Conservation (phyloP, 2,888 invertebrate species). For the Caenorhabditis sinica region DNA sequence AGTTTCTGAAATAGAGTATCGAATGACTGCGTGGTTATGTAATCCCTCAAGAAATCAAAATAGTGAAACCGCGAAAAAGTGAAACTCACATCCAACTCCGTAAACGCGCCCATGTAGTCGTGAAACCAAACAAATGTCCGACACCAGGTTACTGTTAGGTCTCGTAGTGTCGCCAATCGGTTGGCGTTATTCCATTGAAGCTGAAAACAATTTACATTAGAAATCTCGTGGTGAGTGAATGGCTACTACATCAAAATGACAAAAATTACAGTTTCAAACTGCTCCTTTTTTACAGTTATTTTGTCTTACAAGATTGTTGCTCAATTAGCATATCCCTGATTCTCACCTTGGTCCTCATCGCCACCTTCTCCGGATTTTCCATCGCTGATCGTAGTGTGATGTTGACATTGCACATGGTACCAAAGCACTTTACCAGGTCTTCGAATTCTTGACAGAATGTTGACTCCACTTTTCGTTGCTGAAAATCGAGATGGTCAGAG, state of each 20-base stretch:
- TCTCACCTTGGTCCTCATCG: constrained; percentile 66
- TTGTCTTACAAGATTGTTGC: too few relatives aligned
- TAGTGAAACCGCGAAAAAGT: background rate
- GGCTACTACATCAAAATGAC: too few relatives aligned
- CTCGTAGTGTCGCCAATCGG: constrained; percentile 66
- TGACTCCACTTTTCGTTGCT: constrained; percentile 50
- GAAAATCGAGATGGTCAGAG: background rate
- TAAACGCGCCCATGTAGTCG: constrained; percentile 66
- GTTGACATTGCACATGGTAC: constrained; percentile 66
- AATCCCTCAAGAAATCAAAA: background rate
- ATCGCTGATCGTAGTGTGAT: constrained; percentile 69
- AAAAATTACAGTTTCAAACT: background rate
- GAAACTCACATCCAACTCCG: constrained; percentile 59
- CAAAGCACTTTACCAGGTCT: constrained; percentile 64
- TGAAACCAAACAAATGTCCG: constrained; percentile 72
- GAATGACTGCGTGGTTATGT: too few relatives aligned
- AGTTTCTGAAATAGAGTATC: constrained; percentile 67
- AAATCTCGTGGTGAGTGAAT: too few relatives aligned
- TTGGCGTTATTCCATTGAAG: constrained; percentile 64
- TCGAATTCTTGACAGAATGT: constrained; percentile 33
- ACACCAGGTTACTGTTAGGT: constrained; percentile 73
- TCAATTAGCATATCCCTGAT: too few relatives aligned
- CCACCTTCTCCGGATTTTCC: constrained; percentile 66
- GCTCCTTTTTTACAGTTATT: background rate
- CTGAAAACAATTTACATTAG: constrained; percentile 34